phyloP scores from a whole-genome alignment of 2,113 vertebrate genomes.

The Perca schrenkii region DNA sequence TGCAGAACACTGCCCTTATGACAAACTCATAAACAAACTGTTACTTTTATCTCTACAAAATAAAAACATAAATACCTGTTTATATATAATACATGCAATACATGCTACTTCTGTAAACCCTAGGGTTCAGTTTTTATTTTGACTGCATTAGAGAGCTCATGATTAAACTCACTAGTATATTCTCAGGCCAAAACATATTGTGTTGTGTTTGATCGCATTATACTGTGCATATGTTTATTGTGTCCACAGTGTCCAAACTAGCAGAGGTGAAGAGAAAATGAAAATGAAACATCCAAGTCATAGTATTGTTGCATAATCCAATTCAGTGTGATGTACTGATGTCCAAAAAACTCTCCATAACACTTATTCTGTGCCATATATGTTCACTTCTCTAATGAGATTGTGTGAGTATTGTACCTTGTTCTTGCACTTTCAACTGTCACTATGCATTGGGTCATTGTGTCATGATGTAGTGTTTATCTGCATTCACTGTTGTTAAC shows the following conservation, averaged over 20 bases:
- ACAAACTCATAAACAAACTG: neutral
- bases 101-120: neutral
- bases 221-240: neutral
- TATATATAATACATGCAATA: neutral
- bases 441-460: conserved; percentile 6
- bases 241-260: neutral
- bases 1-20: neutral
- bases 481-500: conserved; percentile 34
- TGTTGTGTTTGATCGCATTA: neutral
- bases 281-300: neutral
- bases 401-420: neutral
- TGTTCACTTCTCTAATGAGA: neutral
- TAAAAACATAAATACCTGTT: neutral
- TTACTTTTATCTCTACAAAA: neutral
- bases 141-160: neutral
- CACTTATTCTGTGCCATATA: neutral
- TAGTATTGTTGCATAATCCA: neutral
- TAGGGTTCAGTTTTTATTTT: neutral
- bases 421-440: neutral
- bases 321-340: neutral
- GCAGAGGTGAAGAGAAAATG: neutral
- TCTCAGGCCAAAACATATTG: neutral
- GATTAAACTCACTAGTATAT: neutral
- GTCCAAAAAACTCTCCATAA: neutral
- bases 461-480: conserved; percentile 7